phyloP scores from a whole-genome alignment of 2,797 vertebrate genomes.

The Diceros bicornis region DNA sequence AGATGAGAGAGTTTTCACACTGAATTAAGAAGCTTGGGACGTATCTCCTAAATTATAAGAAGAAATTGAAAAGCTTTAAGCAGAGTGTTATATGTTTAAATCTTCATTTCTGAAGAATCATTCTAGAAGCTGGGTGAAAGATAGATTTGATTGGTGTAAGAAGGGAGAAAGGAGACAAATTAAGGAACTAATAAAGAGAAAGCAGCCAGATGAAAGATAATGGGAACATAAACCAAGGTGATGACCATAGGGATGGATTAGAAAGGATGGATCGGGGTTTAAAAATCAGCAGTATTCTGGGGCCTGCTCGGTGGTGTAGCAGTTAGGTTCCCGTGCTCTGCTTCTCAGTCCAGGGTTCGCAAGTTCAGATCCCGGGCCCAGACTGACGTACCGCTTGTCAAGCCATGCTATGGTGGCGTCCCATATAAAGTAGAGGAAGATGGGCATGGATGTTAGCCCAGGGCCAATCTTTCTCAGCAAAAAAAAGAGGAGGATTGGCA shows the following conservation, averaged over 20 bases:
- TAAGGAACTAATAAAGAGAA: background rate
- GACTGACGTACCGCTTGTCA: too few relatives aligned
- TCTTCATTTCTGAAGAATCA: background rate
- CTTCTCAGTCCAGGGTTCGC: too few relatives aligned
- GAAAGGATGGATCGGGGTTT: background rate
- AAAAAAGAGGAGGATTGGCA: too few relatives aligned
- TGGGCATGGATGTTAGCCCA: too few relatives aligned
- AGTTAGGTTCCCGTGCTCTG: too few relatives aligned
- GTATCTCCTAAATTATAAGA: background rate
- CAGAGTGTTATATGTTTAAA: background rate
- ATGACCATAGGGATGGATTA: background rate
- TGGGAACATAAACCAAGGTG: background rate
- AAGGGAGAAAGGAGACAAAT: background rate
- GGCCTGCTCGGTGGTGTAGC: too few relatives aligned
- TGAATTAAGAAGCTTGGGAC: background rate
- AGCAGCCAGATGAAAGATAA: slow-evolving; percentile 19
- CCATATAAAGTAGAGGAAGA: too few relatives aligned
- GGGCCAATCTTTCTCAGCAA: too few relatives aligned
- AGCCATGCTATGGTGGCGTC: too few relatives aligned
- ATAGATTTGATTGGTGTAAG: background rate
- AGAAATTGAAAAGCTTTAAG: background rate
- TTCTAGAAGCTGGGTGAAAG: background rate
- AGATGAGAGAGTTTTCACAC: background rate
- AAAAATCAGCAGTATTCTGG: background rate
- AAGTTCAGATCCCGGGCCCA: too few relatives aligned